These are phyloP conservation scores for Ictidomys tridecemlineatus DNA, from an alignment of 2,113 vertebrate species.

Conservation along the genomic window DNA sequence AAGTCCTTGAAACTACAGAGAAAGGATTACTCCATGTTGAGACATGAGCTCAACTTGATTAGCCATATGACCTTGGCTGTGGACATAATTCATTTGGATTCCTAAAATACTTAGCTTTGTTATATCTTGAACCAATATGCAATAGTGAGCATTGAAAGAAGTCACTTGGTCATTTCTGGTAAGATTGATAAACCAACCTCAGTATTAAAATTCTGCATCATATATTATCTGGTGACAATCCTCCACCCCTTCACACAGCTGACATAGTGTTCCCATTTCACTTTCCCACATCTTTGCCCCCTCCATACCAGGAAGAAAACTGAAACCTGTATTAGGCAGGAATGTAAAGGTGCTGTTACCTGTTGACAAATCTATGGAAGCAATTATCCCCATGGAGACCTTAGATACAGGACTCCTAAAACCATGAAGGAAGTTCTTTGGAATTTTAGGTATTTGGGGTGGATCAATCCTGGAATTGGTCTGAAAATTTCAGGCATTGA, in stretches of 20 bases:
- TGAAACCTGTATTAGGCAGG: neutral
- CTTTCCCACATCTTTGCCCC: neutral
- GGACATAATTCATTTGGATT: neutral
- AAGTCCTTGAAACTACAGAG: neutral
- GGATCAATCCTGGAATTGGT: neutral
- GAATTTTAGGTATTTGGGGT: constrained; percentile 37
- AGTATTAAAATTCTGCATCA: neutral
- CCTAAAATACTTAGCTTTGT: neutral
- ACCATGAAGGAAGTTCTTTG: neutral
- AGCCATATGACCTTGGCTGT: neutral
- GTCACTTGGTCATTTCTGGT: neutral
- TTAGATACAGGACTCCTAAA: neutral
- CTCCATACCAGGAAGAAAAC: neutral
- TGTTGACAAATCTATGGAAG: neutral
- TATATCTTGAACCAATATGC: neutral
- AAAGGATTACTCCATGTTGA: neutral
- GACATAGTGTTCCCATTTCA: accelerated
- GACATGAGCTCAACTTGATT: neutral
- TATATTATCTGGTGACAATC: neutral
- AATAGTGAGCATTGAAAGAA: neutral
- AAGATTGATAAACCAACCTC: neutral
- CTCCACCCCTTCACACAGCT: neutral
- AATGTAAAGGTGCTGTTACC: neutral
- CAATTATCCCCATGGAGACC: neutral
- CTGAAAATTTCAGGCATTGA: neutral